phyloP scores from a whole-genome alignment of 2,797 vertebrate species.

The Ptychobarbus kaznakovi region DNA sequence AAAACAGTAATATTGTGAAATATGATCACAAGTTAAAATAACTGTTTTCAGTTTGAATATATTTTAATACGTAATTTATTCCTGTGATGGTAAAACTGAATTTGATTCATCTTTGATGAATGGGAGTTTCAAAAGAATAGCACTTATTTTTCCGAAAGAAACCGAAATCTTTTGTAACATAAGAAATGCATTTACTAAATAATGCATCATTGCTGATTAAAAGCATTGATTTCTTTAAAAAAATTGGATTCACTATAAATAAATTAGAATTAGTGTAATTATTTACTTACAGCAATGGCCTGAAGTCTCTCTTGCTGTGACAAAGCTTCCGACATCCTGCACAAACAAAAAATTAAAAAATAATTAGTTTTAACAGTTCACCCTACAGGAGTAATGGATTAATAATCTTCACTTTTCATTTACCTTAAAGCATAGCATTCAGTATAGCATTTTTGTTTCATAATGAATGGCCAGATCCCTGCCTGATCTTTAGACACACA shows the following conservation, averaged over 20 bases:
- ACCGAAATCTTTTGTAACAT: background rate
- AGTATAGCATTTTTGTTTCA: background rate
- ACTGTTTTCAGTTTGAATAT: background rate
- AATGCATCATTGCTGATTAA: background rate
- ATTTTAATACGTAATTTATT: background rate
- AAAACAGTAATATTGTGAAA: background rate
- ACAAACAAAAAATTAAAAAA: constrained; percentile 25
- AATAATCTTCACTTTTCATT: constrained; percentile 27
- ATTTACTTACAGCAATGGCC: constrained; percentile 90
- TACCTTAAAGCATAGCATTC: constrained; percentile 9
- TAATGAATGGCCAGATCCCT: background rate
- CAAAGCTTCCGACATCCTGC: constrained; percentile 85
- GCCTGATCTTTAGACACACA: constrained; percentile 8
- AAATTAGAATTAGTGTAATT: constrained; percentile 1
- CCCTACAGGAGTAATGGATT: background rate
- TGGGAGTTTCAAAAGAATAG: background rate
- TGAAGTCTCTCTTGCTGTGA: constrained; percentile 93
- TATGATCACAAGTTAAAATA: background rate
- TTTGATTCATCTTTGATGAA: background rate
- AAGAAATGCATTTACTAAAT: background rate
- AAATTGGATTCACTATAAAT: background rate
- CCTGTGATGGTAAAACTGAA: background rate
- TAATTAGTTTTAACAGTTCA: background rate
- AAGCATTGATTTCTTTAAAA: background rate
- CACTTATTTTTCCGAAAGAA: background rate